Evolutionary conservation across 2,888 invertebrate species (phyloP), one percentile per base, ranked within the genome.

Genomic region (Nowickia ferox): DNA sequence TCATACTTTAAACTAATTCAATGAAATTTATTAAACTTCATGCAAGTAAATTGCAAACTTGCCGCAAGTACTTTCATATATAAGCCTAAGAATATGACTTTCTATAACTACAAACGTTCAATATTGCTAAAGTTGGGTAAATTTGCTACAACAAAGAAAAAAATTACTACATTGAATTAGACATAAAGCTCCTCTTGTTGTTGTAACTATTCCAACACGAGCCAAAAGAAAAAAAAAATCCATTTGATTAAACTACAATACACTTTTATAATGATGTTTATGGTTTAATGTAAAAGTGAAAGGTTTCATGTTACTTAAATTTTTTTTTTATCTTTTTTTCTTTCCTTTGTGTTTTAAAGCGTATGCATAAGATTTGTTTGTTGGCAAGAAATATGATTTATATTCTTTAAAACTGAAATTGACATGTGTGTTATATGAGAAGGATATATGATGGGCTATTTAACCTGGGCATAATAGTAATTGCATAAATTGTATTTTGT

Each of bases 271-370:
- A 66, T 59, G 65, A 66, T 78, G 72, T 78, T 74, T 53, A 72
- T 74, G 66, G 72, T 84, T 78, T 53, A 78, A 66, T 72, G 72
- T 53, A 85, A 86, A 86, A 86, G 86, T 86, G 86, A 86, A 86
- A 86, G 86, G 86, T 83, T 83, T 72, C 38, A 74, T 53, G 75
- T 81, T 68, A 30, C 66, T 74, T 42, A 57, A 51, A 74, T 51
- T 80, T 80, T 51, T 80, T 80, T 74, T 42, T 9, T 40, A 22
- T 6, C 10, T 10, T 72, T 57, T 65, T 51, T 42, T 17, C 10
- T n/a, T 38, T 22, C 1, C n/a, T 6, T 5, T 57, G 22, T 57
- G 2, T n/a, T 22, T 15, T 6, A 30, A 42, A 44, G 63, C 55
- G 42, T 76, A 57, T 83, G 71, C 76, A 65, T 71, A 51, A 19